These are phyloP conservation scores for Tromatobia lineatoria DNA, from an alignment of 2,888 invertebrate species.

Conservation along the genomic window DNA sequence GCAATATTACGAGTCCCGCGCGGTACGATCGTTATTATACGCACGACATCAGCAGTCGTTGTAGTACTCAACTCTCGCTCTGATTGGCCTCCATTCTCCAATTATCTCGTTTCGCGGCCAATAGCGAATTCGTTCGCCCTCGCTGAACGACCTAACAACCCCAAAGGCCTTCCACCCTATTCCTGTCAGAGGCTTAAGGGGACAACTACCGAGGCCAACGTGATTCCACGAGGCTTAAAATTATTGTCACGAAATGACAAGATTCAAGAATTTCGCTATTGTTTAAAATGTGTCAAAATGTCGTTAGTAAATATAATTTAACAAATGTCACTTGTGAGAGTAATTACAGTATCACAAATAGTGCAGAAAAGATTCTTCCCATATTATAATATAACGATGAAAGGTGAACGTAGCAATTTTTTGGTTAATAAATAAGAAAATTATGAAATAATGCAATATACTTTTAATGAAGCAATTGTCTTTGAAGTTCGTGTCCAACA, in stretches of 20 bases:
- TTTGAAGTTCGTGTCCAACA: no score
- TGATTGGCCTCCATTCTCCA: conserved; percentile 68
- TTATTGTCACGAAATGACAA: conserved; percentile 38
- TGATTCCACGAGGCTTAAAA: conserved; percentile 38
- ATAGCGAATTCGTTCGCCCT: conserved; percentile 68
- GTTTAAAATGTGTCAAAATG: no score
- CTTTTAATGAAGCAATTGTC: background rate
- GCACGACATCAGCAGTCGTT: conserved; percentile 55
- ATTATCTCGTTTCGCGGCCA: conserved; percentile 70
- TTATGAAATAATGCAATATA: background rate
- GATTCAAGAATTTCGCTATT: no score
- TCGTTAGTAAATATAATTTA: background rate
- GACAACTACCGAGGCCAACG: conserved; percentile 18
- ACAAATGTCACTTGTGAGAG: background rate
- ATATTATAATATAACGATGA: background rate
- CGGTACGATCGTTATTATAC: conserved; percentile 64
- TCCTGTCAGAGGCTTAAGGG: conserved; percentile 36
- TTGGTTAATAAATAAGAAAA: background rate
- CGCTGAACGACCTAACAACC: conserved; percentile 55
- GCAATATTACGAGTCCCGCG: conserved; percentile 53
- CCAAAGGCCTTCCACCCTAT: conserved; percentile 53
- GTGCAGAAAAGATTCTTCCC: background rate
- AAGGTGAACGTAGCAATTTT: background rate
- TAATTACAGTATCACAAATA: background rate
- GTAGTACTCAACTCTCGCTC: conserved; percentile 59